Evolutionary conservation across 2,888 invertebrate genomes (phyloP), one percentile per base, ranked within the genome.

Genomic region (Drosophila paramelanica): DNA sequence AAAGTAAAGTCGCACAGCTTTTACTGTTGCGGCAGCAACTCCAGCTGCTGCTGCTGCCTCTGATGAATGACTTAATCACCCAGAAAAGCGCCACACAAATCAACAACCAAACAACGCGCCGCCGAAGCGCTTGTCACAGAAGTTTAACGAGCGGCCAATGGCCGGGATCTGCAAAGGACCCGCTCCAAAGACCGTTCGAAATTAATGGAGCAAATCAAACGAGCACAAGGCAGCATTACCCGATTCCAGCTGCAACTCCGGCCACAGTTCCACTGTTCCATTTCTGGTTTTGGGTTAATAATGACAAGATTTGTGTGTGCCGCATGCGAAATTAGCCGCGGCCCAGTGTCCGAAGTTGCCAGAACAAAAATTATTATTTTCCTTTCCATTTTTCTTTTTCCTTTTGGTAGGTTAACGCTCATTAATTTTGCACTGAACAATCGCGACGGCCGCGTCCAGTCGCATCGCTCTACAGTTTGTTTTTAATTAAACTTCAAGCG

Each of bases 31-130:
- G 13, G 38, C 25, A n/a, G 31, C 31, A 45, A 25, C 47, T 41
- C 36, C 20, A 14, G 14, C 31, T 52, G 14, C 41, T 70, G 43
- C 14, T 27, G 42, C 49, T 47, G 55, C 46, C 25, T 41, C 75
- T 83, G 89, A 83, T 75, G 88, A 69, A 83, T 83, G 89, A 84
- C 87, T 87, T 83, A 83, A 83, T 83, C 89, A 83, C 68, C 89
- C 89, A 89, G 84, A 87, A 83, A 83, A 83, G 88, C 84, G 73
- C 59, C 75, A 78, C 78, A 83, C 88, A 83, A 83, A 83, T 83
- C 83, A 83, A 83, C 89, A 73, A 71, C 67, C 68, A 72, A 71
- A 69, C 68, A 67, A 53, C 62, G 47, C 52, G 55, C 50, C 46
- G 57, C 52, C 71, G 49, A 69, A 75, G 62, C 72, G 67, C 51